These are phyloP conservation scores for Saguinus midas DNA, from an alignment of 2,113 vertebrate species.

Conservation along the genomic window DNA sequence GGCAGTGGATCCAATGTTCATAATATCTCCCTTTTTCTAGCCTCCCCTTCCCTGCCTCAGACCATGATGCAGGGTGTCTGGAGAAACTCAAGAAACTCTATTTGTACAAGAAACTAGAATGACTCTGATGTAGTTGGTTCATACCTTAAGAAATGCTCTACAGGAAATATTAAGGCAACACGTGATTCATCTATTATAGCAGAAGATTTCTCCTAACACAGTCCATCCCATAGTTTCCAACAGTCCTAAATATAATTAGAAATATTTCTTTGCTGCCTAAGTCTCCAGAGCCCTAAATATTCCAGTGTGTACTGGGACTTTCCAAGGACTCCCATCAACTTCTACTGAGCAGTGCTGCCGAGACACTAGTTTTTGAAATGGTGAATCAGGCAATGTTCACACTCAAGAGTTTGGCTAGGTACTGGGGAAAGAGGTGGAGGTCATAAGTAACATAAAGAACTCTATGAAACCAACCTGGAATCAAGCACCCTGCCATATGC, in stretches of 20 bases:
- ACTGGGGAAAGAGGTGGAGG: not conserved
- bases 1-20: not conserved
- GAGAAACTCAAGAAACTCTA: not conserved
- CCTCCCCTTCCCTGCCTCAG: not conserved
- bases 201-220: not conserved
- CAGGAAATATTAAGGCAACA: not conserved
- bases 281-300: not conserved
- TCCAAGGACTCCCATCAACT: not conserved
- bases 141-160: not conserved
- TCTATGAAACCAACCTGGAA: not conserved
- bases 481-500: no score
- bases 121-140: not conserved
- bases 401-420: not conserved
- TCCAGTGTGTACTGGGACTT: not conserved
- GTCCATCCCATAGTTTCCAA: not conserved
- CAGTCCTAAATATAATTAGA: not conserved
- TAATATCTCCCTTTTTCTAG: not conserved
- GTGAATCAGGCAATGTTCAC: not conserved
- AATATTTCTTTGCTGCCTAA: not conserved
- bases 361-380: not conserved
- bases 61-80: not conserved
- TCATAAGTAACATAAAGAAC: not conserved
- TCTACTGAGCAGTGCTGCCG: not conserved
- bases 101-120: not conserved
- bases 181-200: not conserved